Conservation (phyloP, 2,797 vertebrate species). For the Podargus strigoides region DNA sequence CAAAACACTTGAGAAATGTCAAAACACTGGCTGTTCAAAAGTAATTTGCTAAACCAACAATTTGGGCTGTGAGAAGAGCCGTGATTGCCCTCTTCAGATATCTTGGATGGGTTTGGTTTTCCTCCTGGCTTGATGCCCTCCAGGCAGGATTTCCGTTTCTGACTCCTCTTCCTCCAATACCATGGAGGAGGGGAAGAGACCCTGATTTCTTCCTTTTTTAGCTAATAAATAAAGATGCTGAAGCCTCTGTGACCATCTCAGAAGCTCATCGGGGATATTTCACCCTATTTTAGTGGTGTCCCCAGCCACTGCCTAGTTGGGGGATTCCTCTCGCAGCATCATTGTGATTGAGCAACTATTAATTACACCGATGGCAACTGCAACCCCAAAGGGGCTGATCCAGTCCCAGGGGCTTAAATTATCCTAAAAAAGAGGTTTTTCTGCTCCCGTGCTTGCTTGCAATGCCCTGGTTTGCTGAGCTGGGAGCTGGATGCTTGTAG, state of each 20-base stretch:
- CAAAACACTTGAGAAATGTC: slow-evolving; percentile 28
- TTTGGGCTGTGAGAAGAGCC: slow-evolving; percentile 9
- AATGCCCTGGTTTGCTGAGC: not conserved
- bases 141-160: not conserved
- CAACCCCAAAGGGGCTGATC: not conserved
- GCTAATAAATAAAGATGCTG: not conserved
- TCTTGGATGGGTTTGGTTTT: slow-evolving; percentile 31
- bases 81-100: slow-evolving; percentile 25
- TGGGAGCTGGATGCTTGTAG: not conserved
- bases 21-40: not conserved
- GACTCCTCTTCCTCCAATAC: not conserved
- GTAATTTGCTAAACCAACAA: slow-evolving; percentile 36
- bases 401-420: not conserved
- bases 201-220: not conserved
- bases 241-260: accelerated
- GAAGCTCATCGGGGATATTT: not conserved
- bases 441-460: not conserved
- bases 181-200: accelerated
- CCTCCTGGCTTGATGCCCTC: not conserved
- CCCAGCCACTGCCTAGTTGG: no score
- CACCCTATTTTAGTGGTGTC: accelerated
- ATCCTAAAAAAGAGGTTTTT: not conserved
- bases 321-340: not conserved
- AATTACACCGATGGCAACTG: not conserved
- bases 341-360: accelerated